Evolutionary conservation across 2,797 vertebrate genomes (phyloP).

Genomic region (Antennarius maculatus): DNA sequence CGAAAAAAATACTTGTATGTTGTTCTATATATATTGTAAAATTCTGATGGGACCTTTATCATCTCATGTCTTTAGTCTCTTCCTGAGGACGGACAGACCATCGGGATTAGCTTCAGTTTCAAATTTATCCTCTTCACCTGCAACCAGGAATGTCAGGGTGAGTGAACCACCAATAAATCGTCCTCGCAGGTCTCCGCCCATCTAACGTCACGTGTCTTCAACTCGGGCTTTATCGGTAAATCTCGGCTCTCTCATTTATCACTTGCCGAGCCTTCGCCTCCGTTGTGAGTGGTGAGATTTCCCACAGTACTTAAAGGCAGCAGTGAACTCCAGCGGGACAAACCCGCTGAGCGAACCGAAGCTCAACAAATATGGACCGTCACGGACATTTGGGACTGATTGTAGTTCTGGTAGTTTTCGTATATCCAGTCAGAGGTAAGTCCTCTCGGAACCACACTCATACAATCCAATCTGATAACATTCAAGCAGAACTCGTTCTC

Average conservation of each 20-base stretch:
- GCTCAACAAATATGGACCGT: slow-evolving; percentile 68
- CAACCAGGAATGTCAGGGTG: too few relatives aligned
- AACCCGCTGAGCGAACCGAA: background rate
- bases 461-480: slow-evolving; percentile 4
- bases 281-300: slow-evolving; percentile 8
- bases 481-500: background rate
- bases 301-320: slow-evolving; percentile 55
- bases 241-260: slow-evolving; percentile 11
- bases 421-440: slow-evolving; percentile 73
- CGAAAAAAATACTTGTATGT: too few relatives aligned
- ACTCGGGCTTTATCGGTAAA: slow-evolving; percentile 43
- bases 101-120: too few relatives aligned
- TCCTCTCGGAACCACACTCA: slow-evolving; percentile 1
- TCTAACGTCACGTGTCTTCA: slow-evolving; percentile 37
- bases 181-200: slow-evolving; percentile 42
- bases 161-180: background rate
- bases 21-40: too few relatives aligned
- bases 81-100: too few relatives aligned
- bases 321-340: background rate
- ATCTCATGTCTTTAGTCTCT: too few relatives aligned
- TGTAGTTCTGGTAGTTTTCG: slow-evolving; percentile 46
- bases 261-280: background rate
- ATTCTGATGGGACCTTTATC: too few relatives aligned
- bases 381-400: slow-evolving; percentile 19
- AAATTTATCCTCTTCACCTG: too few relatives aligned